A percentile compares a stretch with the other conserved stretches of the same genome.
phyloP scores from a whole-genome alignment of 2,113 vertebrate species.

The Rhadina sibilatrix region DNA sequence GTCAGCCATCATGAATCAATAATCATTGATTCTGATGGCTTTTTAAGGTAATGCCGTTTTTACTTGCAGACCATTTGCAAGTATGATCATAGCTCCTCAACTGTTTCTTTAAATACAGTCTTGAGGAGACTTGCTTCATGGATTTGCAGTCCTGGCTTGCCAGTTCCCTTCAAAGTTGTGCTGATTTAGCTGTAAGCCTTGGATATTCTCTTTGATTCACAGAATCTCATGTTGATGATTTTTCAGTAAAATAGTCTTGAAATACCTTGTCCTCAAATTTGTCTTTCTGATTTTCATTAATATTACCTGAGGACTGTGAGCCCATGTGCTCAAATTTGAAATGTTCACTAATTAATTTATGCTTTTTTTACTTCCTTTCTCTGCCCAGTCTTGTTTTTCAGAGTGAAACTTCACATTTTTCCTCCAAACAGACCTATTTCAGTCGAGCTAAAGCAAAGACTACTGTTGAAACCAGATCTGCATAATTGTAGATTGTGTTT shows the following conservation, averaged over 20 bases:
- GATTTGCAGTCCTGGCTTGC: background rate
- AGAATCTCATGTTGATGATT: background rate
- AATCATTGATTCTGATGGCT: background rate
- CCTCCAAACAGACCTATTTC: background rate
- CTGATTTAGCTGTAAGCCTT: background rate
- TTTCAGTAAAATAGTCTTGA: background rate
- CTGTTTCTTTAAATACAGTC: background rate
- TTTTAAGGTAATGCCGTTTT: background rate
- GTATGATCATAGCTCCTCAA: background rate
- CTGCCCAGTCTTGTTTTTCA: background rate
- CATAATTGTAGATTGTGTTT: background rate
- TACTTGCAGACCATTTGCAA: background rate
- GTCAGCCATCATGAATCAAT: background rate
- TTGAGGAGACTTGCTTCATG: background rate
- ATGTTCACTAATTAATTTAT: background rate
- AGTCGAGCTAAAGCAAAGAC: background rate
- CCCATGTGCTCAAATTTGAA: background rate
- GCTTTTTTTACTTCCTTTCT: background rate
- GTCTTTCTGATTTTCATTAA: background rate
- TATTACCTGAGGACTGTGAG: background rate
- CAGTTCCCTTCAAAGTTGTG: background rate
- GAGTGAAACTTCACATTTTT: background rate
- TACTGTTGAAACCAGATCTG: background rate
- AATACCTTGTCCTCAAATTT: background rate
- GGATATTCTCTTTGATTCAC: background rate